phyloP scores from a whole-genome alignment of 2,888 invertebrate genomes.

The Tenthredo amoena region DNA sequence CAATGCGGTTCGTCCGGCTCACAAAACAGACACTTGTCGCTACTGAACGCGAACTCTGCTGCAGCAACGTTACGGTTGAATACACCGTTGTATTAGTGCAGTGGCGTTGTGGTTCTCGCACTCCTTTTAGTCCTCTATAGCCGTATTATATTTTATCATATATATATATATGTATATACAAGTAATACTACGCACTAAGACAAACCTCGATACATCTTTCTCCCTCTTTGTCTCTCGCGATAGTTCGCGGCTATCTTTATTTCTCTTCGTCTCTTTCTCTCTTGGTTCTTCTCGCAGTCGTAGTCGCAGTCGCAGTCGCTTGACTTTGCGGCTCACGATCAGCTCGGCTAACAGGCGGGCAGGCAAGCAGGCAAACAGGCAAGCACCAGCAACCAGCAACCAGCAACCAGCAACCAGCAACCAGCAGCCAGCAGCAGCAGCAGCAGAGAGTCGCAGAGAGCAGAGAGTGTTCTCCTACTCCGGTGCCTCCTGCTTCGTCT shows the following conservation, averaged over 20 bases:
- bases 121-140: background rate
- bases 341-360: background rate
- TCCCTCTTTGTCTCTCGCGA: slow-evolving; percentile 37
- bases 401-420: background rate
- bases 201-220: background rate
- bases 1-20: slow-evolving; percentile 56
- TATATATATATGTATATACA: background rate
- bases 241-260: slow-evolving; percentile 32
- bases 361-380: background rate
- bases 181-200: background rate
- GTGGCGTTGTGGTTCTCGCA: background rate
- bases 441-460: slow-evolving; percentile 27
- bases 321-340: slow-evolving; percentile 27
- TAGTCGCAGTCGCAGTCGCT: slow-evolving; percentile 1
- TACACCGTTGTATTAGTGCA: background rate
- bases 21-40: slow-evolving; percentile 51
- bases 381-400: background rate
- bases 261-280: slow-evolving; percentile 54
- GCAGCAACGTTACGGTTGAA: slow-evolving; percentile 1
- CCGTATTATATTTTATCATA: background rate
- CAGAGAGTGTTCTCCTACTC: slow-evolving; percentile 59
- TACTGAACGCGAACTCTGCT: slow-evolving; percentile 12
- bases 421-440: too few species aligned
- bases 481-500: slow-evolving; percentile 50
- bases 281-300: slow-evolving; percentile 41